Conservation (phyloP, 1,140 invertebrate species). For the Acromyrmex echinatior region DNA sequence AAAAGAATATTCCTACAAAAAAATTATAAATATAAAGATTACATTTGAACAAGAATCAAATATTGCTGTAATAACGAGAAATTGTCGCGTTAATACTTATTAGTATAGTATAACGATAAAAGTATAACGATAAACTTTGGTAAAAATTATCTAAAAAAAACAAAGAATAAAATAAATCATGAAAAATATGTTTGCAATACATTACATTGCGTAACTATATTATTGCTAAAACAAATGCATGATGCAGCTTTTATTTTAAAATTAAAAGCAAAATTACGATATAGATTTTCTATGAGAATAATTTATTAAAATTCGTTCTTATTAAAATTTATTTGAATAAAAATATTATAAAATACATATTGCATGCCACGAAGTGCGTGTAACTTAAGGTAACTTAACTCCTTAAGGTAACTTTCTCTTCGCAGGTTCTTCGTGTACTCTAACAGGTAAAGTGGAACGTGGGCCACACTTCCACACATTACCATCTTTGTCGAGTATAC, state of each 20-base stretch:
- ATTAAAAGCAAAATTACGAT: neutral
- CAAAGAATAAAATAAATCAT: neutral
- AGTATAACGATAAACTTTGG: neutral
- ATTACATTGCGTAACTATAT: neutral
- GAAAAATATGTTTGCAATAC: neutral
- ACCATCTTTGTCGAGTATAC: slow-evolving; percentile 91
- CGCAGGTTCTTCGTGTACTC: slow-evolving; percentile 90
- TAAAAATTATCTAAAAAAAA: neutral
- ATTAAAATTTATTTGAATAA: neutral
- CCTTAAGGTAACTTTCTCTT: slow-evolving; percentile 81
- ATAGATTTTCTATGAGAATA: neutral
- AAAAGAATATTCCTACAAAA: neutral
- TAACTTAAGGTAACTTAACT: slow-evolving; percentile 76
- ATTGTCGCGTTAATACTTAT: neutral
- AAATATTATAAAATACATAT: slow-evolving; percentile 20
- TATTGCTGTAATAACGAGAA: neutral
- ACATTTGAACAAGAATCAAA: neutral
- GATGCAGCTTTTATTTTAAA: neutral
- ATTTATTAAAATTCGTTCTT: neutral
- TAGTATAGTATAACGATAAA: neutral
- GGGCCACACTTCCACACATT: slow-evolving; percentile 93
- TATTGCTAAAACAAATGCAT: neutral
- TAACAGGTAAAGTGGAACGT: slow-evolving; percentile 89
- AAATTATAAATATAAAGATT: neutral
- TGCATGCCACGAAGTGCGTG: neutral